These are phyloP conservation scores for Gymnodraco acuticeps DNA, from an alignment of 2,797 vertebrate genomes.

Conservation along the genomic window DNA sequence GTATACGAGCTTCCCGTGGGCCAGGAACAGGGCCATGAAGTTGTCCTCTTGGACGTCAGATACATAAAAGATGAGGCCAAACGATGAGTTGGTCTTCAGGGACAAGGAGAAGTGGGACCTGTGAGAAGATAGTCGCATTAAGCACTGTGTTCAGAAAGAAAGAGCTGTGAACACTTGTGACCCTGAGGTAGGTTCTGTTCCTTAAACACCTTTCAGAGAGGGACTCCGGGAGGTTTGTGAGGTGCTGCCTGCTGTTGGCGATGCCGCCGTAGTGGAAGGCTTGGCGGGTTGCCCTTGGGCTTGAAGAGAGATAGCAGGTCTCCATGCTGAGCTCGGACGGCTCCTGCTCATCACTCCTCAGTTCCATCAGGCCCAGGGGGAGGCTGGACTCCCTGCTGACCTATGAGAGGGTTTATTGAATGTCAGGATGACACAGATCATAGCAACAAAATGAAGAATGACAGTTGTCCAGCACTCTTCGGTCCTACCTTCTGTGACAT, in stretches of 20 bases:
- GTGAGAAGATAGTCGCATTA: conserved; percentile 28
- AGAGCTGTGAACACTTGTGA: conserved; percentile 9
- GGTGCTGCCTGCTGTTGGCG: conserved; percentile 93
- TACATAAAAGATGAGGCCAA: conserved; percentile 93
- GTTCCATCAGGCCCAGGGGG: conserved; percentile 75
- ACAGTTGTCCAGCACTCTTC: background rate
- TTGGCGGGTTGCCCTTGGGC: conserved; percentile 80
- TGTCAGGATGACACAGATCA: background rate
- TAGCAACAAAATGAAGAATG: background rate
- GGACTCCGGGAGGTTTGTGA: conserved; percentile 84
- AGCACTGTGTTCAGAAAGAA: conserved; percentile 24
- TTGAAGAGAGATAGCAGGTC: conserved; percentile 86
- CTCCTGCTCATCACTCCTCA: conserved; percentile 78
- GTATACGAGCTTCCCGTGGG: conserved; percentile 90
- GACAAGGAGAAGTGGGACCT: conserved; percentile 94
- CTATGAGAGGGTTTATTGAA: conserved; percentile 70
- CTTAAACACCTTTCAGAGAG: conserved; percentile 87
- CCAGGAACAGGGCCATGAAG: conserved; percentile 92
- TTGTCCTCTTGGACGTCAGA: conserved; percentile 89
- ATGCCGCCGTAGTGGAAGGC: conserved; percentile 90
- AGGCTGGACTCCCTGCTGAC: conserved; percentile 84
- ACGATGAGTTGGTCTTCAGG: conserved; percentile 91
- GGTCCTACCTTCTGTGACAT: conserved; percentile 87
- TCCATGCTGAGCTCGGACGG: conserved; percentile 61
- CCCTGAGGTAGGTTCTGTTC: background rate